Evolutionary conservation across 1,140 invertebrate genomes (phyloP).

Genomic region (Drosophila mauritiana): DNA sequence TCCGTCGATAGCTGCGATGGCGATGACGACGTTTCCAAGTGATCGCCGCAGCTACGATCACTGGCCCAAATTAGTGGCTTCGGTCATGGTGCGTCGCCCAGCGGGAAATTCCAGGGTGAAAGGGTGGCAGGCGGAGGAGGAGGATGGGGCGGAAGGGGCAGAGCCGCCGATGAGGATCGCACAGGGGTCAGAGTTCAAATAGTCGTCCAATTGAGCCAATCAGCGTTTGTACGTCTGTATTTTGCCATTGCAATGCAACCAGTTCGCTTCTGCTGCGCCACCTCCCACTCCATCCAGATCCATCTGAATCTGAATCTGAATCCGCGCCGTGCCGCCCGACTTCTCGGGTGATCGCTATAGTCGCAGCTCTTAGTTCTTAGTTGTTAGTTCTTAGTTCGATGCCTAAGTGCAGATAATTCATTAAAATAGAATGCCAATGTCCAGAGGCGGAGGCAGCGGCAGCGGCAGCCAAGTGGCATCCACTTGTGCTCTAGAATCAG

Average conservation of each 20-base stretch:
- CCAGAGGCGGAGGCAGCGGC: constrained; percentile 63
- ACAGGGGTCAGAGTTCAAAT: constrained; percentile 79
- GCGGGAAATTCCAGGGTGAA: constrained; percentile 22
- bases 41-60: constrained; percentile 42
- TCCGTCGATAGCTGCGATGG: constrained; percentile 33
- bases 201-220: constrained; percentile 84
- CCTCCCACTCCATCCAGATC: not conserved
- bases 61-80: constrained; percentile 76
- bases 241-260: constrained; percentile 41
- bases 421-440: constrained; percentile 76
- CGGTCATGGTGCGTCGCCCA: constrained; percentile 67
- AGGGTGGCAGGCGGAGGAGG: not conserved
- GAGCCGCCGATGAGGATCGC: constrained; percentile 35
- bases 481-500: constrained; percentile 39
- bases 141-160: constrained; percentile 1
- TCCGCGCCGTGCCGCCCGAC: not conserved
- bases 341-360: constrained; percentile 26
- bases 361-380: constrained; percentile 23
- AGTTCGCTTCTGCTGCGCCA: constrained; percentile 10
- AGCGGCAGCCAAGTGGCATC: constrained; percentile 39
- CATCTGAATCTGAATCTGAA: too few relatives aligned
- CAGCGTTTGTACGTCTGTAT: constrained; percentile 59
- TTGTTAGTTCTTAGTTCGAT: constrained; percentile 61
- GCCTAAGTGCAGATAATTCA: constrained; percentile 78
- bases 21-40: constrained; percentile 43